Evolutionary conservation across 1,140 invertebrate species (phyloP), one percentile per base, ranked within the genome.

Genomic region (Melipona quadrifasciata): DNA sequence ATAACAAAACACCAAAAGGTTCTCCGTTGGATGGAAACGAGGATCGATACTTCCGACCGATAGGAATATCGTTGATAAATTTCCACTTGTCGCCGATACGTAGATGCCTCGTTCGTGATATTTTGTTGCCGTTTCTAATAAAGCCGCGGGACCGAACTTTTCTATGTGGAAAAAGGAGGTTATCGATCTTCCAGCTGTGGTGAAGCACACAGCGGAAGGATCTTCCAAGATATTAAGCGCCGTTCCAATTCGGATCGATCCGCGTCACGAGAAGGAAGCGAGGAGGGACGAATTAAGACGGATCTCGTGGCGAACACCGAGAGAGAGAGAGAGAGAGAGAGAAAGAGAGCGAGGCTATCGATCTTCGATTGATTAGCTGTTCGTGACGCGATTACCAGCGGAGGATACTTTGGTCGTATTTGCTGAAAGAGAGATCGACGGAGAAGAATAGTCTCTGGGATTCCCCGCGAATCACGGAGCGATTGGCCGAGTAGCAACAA

Each of bases 81-180:
- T 57, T 81, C 79, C 79, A 70, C 53, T 81, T 81, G 70, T 75
- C 71, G 57, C 17, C 47, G 79, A 34, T 81, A 81, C 70, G 55
- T 81, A 64, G 55, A 64, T 51, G 39, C 78, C 31, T 61, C 51
- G 31, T n/a, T 74, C 27, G 55, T 21, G 47, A 74, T 81, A 74
- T 81, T 74, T 81, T 53, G 27, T 65, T 65, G 21, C 27, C 70
- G n/a, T 80, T 80, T 27, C 51, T 79, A 70, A 79, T 79, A 79
- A 55, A 39, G 51, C 77, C 12, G 8, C 21, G 27, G 27, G 14
- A n/a, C 12, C 31, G 19, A 76, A 24, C 55, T 55, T 55, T 10
- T 11, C 31, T 21, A 5, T 16, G 2, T 16, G 24, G 10, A 19
- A 27, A 51, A 72, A n/a, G 2, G 1, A 21, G 12, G 8, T 21